Base-by-base conservation (phyloP, 1,140 invertebrate species). In the Lepidotrigona ventralis region DNA sequence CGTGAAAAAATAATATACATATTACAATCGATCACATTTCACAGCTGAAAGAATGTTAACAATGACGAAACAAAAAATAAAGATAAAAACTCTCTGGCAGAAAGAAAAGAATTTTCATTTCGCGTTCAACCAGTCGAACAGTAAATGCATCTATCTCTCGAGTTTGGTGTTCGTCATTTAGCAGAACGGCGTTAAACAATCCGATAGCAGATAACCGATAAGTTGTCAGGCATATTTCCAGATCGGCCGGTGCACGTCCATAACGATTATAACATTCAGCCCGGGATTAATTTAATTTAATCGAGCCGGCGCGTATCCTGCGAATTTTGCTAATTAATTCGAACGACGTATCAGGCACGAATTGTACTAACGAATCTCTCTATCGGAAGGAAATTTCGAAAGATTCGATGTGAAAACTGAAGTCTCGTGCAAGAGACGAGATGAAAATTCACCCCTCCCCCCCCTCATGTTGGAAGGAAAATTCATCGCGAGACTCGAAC, bases 221-320 rank as follows among this genome's bases (percentile, higher is more conserved):
- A 68, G 21, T 68, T 68, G 26, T 26, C n/a, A n/a, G 21, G 15
- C n/a, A 9, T 1, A 1, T 58, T 58, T 23, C 29, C 53, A 14
- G 26, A 63, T 78, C 29, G 63, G 53, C 14, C 15, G 17, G 12
- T 23, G 6, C 17, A n/a, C 29, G n/a, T n/a, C 21, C 58, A 14
- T 53, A 53, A 54, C 21, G 29, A 19, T 68, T 54, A 68, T 54
- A 54, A 54, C 21, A 68, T 66, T 53, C n/a, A 46, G 21, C 11
- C 29, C 11, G 26, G 63, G 51, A 78, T 68, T 54, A 53, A 54
- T 78, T 78, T 19, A 29, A 68, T 78, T 54, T 63, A 63, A 76
- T 68, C n/a, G 51, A 21, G 21, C 9, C 21, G 5, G 1, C 14
- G 39, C 11, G 74, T 12, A 19, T 15, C 11, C 53, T 23, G 26